Percentiles rank a stretch among this genome's conserved stretches.
phyloP scores from a whole-genome alignment of 2,113 vertebrate genomes.

The Maccullochella peelii region DNA sequence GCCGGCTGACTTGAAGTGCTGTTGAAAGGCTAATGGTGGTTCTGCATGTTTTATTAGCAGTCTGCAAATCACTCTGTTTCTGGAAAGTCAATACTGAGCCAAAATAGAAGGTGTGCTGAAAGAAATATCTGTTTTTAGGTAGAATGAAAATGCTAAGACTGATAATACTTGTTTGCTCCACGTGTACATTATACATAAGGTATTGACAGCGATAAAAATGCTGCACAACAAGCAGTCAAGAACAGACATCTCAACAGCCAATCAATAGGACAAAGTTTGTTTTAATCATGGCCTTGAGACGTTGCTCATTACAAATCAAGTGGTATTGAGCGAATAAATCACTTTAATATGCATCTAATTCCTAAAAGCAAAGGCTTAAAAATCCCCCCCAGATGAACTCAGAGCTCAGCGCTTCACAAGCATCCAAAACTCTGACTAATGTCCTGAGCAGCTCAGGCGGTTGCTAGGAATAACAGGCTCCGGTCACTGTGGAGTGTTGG shows the following conservation, averaged over 20 bases:
- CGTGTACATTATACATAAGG: constrained; percentile 37
- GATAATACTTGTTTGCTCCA: constrained; percentile 13
- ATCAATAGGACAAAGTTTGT: constrained; percentile 58
- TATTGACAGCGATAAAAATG: constrained; percentile 28
- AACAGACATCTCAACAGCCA: constrained; percentile 32
- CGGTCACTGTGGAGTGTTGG: constrained; percentile 60
- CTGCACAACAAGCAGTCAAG: constrained; percentile 34
- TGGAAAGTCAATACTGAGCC: constrained; percentile 44
- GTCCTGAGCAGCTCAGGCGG: constrained; percentile 68
- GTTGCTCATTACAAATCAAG: constrained; percentile 57
- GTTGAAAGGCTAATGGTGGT: constrained; percentile 59
- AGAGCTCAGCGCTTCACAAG: constrained; percentile 60
- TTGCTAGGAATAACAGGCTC: constrained; percentile 82
- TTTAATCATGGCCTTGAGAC: constrained; percentile 60
- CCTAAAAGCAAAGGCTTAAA: constrained; percentile 31
- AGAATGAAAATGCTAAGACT: constrained; percentile 7
- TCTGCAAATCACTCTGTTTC: constrained; percentile 42
- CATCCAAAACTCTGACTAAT: constrained; percentile 72
- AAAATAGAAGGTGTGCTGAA: constrained; percentile 30
- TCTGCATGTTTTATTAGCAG: constrained; percentile 55
- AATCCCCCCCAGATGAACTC: constrained; percentile 34
- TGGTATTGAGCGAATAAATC: constrained; percentile 52
- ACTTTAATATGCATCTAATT: constrained; percentile 62
- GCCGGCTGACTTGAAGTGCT: constrained; percentile 37
- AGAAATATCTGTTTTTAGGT: constrained; percentile 37